phyloP scores from a whole-genome alignment of 2,797 vertebrate species.

The Scolopax bukidnonensis region DNA sequence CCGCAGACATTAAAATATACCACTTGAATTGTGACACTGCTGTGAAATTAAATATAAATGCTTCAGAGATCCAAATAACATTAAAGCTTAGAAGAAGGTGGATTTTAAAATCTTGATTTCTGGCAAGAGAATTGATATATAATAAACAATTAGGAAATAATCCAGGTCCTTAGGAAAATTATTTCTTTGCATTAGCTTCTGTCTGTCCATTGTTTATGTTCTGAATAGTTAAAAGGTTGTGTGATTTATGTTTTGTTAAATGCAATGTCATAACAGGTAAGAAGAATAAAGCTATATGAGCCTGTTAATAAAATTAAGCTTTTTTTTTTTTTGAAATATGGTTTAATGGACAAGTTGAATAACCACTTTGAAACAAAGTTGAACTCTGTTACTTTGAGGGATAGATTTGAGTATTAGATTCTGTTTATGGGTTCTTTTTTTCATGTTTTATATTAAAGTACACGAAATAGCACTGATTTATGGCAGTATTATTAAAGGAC shows the following conservation, averaged over 20 bases:
- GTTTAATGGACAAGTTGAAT: slow-evolving; percentile 34
- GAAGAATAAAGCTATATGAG: slow-evolving; percentile 1
- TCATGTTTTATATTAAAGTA: slow-evolving; percentile 15
- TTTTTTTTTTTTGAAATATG: slow-evolving; percentile 14
- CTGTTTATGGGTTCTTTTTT: slow-evolving; percentile 47
- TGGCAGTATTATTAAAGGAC: slow-evolving; percentile 35
- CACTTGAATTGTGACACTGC: slow-evolving; percentile 32
- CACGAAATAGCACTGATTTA: slow-evolving; percentile 52
- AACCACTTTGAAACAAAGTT: slow-evolving; percentile 38
- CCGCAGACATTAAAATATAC: slow-evolving; percentile 53
- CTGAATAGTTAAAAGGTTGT: background rate
- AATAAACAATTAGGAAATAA: slow-evolving; percentile 46
- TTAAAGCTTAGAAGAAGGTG: slow-evolving; percentile 50
- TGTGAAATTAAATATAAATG: slow-evolving; percentile 68
- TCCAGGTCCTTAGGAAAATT: slow-evolving; percentile 24
- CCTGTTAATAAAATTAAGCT: background rate
- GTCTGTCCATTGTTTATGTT: background rate
- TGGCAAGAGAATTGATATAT: slow-evolving; percentile 20
- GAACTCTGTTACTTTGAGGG: slow-evolving; percentile 31
- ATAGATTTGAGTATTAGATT: slow-evolving; percentile 38
- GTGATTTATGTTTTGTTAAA: slow-evolving; percentile 50
- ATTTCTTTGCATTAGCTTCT: slow-evolving; percentile 35
- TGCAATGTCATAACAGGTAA: background rate
- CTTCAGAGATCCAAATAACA: slow-evolving; percentile 46
- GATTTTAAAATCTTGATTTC: slow-evolving; percentile 47